Conservation (phyloP, 92 coral and sea anemone species). For the Isaurus tuberculatus region DNA sequence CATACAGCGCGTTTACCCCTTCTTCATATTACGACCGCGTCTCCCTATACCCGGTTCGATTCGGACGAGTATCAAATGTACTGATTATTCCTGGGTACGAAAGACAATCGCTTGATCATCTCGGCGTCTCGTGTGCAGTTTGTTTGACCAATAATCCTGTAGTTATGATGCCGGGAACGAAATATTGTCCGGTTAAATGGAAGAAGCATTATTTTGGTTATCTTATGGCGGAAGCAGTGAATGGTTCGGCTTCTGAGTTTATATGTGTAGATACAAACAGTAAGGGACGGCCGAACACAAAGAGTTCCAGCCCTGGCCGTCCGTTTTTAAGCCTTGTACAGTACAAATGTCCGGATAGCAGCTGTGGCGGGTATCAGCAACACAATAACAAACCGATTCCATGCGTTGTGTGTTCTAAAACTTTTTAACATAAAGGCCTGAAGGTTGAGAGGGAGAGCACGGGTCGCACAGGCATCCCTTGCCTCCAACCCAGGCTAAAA, state of each 20-base stretch:
- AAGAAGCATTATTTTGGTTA: conserved; percentile 1
- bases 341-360: conserved; percentile 6
- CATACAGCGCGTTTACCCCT: not conserved
- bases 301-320: not conserved
- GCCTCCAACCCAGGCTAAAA: too few species aligned
- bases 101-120: not conserved
- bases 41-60: not conserved
- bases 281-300: not conserved
- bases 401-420: not conserved
- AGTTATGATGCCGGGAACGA: conserved; percentile 1
- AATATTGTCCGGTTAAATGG: not conserved
- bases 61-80: not conserved
- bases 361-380: not conserved
- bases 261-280: not conserved
- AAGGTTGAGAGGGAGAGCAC: too few species aligned
- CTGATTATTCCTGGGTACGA: not conserved
- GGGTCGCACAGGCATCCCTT: too few species aligned
- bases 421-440: not conserved
- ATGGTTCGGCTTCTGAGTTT: not conserved
- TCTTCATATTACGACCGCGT: not conserved
- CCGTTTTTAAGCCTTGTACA: not conserved
- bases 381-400: not conserved
- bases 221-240: not conserved
- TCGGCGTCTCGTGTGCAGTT: conserved; percentile 2
- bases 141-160: not conserved